Evolutionary conservation across 2,113 vertebrate species (phyloP).

Genomic region (Notothenia rossii): DNA sequence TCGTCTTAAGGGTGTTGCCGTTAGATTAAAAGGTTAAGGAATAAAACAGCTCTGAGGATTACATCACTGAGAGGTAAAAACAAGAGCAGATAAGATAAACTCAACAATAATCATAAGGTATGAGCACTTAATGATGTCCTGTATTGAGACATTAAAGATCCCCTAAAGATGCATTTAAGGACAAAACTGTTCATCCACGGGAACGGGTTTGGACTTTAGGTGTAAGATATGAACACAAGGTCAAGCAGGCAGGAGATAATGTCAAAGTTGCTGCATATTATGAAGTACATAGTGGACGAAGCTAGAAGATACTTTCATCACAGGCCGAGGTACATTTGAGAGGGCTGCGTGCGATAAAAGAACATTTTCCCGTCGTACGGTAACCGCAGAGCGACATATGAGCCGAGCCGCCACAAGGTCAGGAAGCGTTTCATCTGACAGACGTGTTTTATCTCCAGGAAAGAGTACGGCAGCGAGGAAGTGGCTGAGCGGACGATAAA

Average conservation of each 20-base stretch:
- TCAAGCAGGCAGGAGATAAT: conserved; percentile 35
- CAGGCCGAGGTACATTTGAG: conserved; percentile 20
- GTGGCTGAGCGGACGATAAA: conserved; percentile 56
- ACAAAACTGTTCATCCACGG: neutral
- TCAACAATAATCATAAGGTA: conserved; percentile 66
- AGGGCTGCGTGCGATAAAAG: conserved; percentile 31
- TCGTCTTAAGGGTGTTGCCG: conserved; percentile 70
- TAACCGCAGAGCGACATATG: conserved; percentile 16
- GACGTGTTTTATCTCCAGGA: conserved; percentile 64
- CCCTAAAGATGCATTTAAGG: conserved; percentile 21
- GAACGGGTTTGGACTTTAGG: neutral
- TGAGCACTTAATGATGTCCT: conserved; percentile 43
- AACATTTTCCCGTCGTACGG: conserved; percentile 7
- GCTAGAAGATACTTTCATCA: conserved; percentile 30
- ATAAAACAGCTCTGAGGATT: conserved; percentile 76
- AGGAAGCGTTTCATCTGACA: conserved; percentile 43
- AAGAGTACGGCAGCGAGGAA: conserved; percentile 41
- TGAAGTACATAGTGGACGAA: neutral
- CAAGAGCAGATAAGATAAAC: conserved; percentile 68
- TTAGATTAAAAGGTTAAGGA: conserved; percentile 81
- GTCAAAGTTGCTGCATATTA: conserved; percentile 17
- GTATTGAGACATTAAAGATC: conserved; percentile 38
- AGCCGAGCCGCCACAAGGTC: conserved; percentile 66
- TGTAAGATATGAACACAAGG: conserved; percentile 35
- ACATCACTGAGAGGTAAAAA: conserved; percentile 78